Percentiles rank a stretch among this genome's conserved stretches.
Conservation (phyloP, 2,113 vertebrate species). For the Copsychus sechellarum region DNA sequence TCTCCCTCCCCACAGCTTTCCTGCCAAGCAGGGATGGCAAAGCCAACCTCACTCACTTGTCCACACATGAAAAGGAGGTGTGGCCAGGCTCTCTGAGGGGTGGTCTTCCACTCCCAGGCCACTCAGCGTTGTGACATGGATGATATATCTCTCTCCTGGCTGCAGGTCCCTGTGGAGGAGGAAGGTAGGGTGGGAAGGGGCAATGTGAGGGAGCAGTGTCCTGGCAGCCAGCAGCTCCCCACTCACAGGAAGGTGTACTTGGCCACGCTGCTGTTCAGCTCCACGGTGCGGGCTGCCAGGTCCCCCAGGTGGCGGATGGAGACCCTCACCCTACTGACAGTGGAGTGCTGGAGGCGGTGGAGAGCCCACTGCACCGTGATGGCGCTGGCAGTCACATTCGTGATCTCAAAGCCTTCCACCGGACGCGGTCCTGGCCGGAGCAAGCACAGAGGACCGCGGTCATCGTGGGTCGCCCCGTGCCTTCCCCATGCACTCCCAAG, state of each 20-base stretch:
- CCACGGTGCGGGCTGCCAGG: conserved; percentile 69
- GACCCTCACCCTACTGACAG: conserved; percentile 83
- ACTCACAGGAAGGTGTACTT: conserved; percentile 88
- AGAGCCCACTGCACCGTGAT: conserved; percentile 88
- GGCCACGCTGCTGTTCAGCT: conserved; percentile 82
- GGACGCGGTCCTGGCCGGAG: conserved; percentile 81
- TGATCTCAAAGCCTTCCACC: conserved; percentile 86
- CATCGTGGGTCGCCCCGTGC: accelerated
- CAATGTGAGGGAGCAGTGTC: not conserved
- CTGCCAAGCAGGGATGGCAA: not conserved
- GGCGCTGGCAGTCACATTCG: conserved; percentile 84
- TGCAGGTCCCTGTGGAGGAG: conserved; percentile 79
- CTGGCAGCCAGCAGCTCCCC: accelerated
- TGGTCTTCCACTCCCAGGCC: conserved; percentile 81
- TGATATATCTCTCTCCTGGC: conserved; percentile 86
- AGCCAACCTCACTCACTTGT: conserved; percentile 81
- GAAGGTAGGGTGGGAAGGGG: not conserved
- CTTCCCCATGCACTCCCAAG: accelerated
- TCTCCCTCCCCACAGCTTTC: not conserved
- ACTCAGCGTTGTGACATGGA: conserved; percentile 85
- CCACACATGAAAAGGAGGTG: conserved; percentile 83
- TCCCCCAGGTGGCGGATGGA: conserved; percentile 80
- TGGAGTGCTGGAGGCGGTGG: conserved; percentile 79
- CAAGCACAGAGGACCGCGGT: not conserved
- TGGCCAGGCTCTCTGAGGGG: conserved; percentile 86